Evolutionary conservation across 1,140 invertebrate genomes (phyloP), one percentile per base, ranked within the genome.

Genomic region (Scylla paramamosain): DNA sequence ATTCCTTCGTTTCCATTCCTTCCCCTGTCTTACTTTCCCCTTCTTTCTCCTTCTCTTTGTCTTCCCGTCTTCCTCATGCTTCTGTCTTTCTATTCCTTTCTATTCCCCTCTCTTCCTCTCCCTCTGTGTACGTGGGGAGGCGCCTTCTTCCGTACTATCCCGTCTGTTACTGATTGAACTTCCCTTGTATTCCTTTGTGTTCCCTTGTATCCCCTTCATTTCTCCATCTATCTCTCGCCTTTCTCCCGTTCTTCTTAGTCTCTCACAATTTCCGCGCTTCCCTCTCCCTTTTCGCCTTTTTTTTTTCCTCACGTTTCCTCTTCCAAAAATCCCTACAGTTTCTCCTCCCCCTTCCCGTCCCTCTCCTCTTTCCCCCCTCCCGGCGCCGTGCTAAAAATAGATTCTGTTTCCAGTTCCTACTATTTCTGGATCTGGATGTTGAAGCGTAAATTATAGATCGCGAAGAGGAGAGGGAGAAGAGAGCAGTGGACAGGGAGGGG

Each of bases 381-480:
- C 8, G 20, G 25, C 67, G 6, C n/a, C 0, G 6, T 12, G 67
- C 20, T n/a, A 77, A 77, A 77, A 77, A 77, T 77, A 77, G 67
- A n/a, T 77, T 20, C 10, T 20, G 67, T 77, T 77, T 77, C 67
- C 67, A 77, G 67, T n/a, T n/a, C 20, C n/a, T 1, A 8, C 67
- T 77, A 77, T 77, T 77, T 77, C 20, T 77, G n/a, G 67, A 77
- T 77, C 25, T 77, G 20, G 20, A 77, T 12, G 20, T 25, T 77
- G 20, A n/a, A 77, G 67, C 67, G 67, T 77, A 77, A 77, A 77
- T 77, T 77, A n/a, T n/a, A n/a, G 67, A 77, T 77, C 67, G n/a
- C 67, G 8, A n/a, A 77, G n/a, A 77, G n/a, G 67, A 77, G 67
- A n/a, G 67, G n/a, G 67, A n/a, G 8, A 77, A 20, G 8, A 20